Conservation (phyloP, 64 coral and sea anemone genomes). For the Montipora capricornis region DNA sequence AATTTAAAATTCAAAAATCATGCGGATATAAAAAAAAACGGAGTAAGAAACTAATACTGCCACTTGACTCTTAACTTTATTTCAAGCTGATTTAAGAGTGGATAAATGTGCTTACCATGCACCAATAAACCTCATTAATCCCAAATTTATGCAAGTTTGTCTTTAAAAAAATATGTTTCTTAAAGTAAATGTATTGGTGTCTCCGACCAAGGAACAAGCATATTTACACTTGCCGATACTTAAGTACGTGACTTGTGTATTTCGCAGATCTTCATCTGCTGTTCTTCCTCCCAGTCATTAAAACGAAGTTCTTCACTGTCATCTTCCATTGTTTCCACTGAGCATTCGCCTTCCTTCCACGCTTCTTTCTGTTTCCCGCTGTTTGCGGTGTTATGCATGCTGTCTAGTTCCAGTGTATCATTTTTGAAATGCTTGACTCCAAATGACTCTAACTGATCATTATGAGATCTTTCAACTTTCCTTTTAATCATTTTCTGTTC, state of each 20-base stretch:
- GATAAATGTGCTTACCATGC: no score
- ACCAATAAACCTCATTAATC: no score
- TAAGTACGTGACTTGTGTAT: not conserved
- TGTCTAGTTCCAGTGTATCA: not conserved
- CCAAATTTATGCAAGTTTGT: no score
- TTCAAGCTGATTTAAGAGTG: not conserved
- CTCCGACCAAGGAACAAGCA: no score
- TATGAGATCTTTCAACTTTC: not conserved
- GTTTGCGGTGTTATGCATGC: not conserved
- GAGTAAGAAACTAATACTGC: not conserved
- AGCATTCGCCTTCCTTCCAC: not conserved
- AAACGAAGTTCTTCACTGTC: not conserved
- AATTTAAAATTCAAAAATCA: not conserved
- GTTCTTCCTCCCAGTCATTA: constrained; percentile 6
- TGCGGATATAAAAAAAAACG: not conserved
- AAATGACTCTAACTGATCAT: not conserved
- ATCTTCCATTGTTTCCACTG: not conserved
- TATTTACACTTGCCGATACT: not conserved
- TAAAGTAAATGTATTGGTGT: not conserved
- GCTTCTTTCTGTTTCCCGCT: not conserved
- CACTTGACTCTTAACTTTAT: constrained; percentile 2
- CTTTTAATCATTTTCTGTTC: not conserved
- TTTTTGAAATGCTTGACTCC: not conserved
- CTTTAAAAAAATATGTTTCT: not conserved
- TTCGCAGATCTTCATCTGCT: not conserved